Evolutionary conservation across 92 coral and sea anemone species (phyloP).

Genomic region (Palythoa heliodiscus): DNA sequence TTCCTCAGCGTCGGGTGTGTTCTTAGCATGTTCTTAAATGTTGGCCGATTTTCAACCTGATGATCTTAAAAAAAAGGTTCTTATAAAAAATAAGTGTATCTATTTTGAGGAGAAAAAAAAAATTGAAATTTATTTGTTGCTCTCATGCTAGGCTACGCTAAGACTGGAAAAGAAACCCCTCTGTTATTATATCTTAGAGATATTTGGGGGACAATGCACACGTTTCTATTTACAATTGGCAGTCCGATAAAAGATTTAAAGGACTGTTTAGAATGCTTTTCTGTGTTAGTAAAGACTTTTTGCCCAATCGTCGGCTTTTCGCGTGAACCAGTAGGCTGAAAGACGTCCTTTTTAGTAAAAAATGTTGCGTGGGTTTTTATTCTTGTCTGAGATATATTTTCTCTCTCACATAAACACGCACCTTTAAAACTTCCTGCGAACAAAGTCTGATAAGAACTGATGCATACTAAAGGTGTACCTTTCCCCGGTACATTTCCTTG

Average conservation of each 20-base stretch:
- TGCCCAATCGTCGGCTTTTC: conserved; percentile 70
- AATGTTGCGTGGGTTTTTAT: conserved; percentile 58
- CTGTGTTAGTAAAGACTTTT: conserved; percentile 36
- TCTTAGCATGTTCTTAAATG: no score
- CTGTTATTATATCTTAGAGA: neutral
- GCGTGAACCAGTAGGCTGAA: conserved; percentile 64
- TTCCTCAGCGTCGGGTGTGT: no score
- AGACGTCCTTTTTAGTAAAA: conserved; percentile 76
- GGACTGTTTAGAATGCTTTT: neutral
- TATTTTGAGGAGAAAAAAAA: no score
- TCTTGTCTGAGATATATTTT: neutral
- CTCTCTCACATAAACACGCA: conserved; percentile 11
- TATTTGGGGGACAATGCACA: neutral
- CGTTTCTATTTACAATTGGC: conserved; percentile 5
- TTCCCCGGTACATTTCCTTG: conserved; percentile 40
- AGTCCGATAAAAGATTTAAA: neutral
- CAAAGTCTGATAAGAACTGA: conserved; percentile 70
- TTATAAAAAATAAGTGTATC: no score
- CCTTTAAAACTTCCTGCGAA: conserved; percentile 28
- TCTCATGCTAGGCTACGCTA: neutral
- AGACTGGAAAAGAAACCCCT: conserved; percentile 23
- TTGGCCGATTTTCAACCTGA: no score
- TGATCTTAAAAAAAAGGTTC: no score
- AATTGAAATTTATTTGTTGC: no score
- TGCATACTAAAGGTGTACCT: conserved; percentile 70